Evolutionary conservation across 1,140 invertebrate genomes (phyloP).

Genomic region (Lethrus apterus): DNA sequence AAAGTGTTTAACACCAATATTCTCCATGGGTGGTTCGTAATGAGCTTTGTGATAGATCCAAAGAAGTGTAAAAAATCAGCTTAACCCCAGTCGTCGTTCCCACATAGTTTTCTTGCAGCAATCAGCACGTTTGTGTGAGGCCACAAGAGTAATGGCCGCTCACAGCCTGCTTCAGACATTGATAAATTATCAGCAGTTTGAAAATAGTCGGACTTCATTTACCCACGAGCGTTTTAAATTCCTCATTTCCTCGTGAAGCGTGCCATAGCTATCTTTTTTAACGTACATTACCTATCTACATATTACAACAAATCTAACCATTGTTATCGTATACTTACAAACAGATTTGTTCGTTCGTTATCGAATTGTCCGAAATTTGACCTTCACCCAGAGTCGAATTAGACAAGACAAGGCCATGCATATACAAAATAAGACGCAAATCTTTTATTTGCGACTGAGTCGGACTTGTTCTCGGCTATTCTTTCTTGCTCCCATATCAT

Average conservation of each 20-base stretch:
- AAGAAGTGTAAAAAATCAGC: slow-evolving; percentile 12
- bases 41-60: slow-evolving; percentile 10
- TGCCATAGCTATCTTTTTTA: background rate
- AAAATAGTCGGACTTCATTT: slow-evolving; percentile 33
- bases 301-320: no score
- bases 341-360: no score
- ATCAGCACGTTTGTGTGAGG: slow-evolving; percentile 32
- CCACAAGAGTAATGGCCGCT: slow-evolving; percentile 31
- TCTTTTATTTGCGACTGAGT: slow-evolving; percentile 28
- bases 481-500: slow-evolving; percentile 31
- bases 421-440: slow-evolving; percentile 28
- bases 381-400: no score
- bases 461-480: slow-evolving; percentile 28
- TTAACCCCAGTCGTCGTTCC: slow-evolving; percentile 21
- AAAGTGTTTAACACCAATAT: no score
- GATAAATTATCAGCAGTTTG: slow-evolving; percentile 31
- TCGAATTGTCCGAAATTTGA: no score
- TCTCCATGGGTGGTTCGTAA: slow-evolving; percentile 12
- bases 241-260: slow-evolving; percentile 15
- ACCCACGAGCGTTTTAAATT: slow-evolving; percentile 27
- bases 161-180: slow-evolving; percentile 27
- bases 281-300: no score
- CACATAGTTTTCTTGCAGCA: slow-evolving; percentile 29
- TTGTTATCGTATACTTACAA: no score
- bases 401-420: slow-evolving; percentile 11